Base-by-base conservation (phyloP, 2,797 vertebrate species). In the Manis pentadactyla region DNA sequence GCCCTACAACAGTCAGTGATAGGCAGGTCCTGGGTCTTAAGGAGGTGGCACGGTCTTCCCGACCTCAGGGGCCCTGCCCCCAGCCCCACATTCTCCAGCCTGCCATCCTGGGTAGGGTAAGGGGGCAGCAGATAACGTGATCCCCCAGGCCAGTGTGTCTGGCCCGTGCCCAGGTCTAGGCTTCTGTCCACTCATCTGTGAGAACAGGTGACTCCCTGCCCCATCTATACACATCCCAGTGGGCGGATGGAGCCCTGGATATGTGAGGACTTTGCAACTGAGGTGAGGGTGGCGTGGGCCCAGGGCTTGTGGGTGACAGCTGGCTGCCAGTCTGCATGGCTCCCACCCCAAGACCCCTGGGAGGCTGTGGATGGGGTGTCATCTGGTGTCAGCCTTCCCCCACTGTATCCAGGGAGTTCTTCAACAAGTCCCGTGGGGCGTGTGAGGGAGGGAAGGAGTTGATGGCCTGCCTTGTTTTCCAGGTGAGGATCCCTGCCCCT, bases 21-120 rank as follows among this genome's bases (percentile, higher is more conserved):
- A 82, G 94, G 78, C 27, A 37, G 27, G 61, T 11, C n/a, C 21
- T 19, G 13, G 27, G 57, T 68, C 63, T 95, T 18, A 25, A 79
- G 42, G 61, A 14, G n/a, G 23, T 15, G 14, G 37, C 25, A 3
- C 7, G 9, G 42, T n/a, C 1, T 0, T 37, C 34, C 42, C 21
- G 25, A 4, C 8, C 10, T n/a, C 2, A 6, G 21, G 14, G 15
- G 7, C 31, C 66, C 39, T 31, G 27, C 59, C 74, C 18, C 10
- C 15, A 0, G 61, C 27, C 21, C 3, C 2, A 2, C 31, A 18
- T 29, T 53, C 4, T 53, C 42, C 34, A 66, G 73, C 12, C 1
- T 37, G 37, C 25, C 0, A 2, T 8, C n/a, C 37, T 15, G 53
- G 17, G 6, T 8, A 6, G 5, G 13, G 2, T 0, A 4, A 9